Base-by-base conservation (phyloP, 2,113 vertebrate species). In the Chloebia gouldiae region DNA sequence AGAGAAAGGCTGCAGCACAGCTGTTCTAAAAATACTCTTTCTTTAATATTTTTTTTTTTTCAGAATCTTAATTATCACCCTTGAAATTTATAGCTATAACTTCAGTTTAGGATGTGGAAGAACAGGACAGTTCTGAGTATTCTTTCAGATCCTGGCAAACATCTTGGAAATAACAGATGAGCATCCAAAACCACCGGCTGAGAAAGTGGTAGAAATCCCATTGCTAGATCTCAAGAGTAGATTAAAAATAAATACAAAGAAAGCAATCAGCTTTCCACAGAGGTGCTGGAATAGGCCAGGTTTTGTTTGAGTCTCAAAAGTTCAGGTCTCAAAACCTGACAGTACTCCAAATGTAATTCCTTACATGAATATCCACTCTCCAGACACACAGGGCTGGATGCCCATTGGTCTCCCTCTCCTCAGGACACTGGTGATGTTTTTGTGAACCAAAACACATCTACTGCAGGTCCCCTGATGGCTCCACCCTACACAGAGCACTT, bases 211-310 rank as follows among this genome's bases (percentile, higher is more conserved):
- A 69, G 73, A 87, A 93, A 84, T 60, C 50, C 28, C 64, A 60
- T 24, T 56, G 28, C 28, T 56, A 68, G n/a, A 68, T 44, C 47
- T 84, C 77, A 68, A 66, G n/a, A 75, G 25, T 9, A 44, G 17
- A 79, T 37, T 21, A 66, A 90, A 88, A 88, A 92, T 37, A 86
- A 95, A 91, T 14, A 27, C 47, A 68, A 90, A 44, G 60, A 77
- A 66, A 86, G 20, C 65, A 84, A 13, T 19, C 51, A 68, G n/a
- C 21, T 93, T 82, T 80, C 59, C 21, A 31, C 0, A 1, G 42
- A 86, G 49, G 5, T 27, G 11, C 10, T 79, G 35, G 64, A 90
- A 86, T 50, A 90, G 27, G n/a, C 24, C 47, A 60, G 20, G 45
- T 39, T 92, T 85, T 68, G 20, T 42, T 89, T 59, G 50, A 44